These are phyloP conservation scores for Gila orcuttii DNA, from an alignment of 2,113 vertebrate genomes.

Conservation along the genomic window DNA sequence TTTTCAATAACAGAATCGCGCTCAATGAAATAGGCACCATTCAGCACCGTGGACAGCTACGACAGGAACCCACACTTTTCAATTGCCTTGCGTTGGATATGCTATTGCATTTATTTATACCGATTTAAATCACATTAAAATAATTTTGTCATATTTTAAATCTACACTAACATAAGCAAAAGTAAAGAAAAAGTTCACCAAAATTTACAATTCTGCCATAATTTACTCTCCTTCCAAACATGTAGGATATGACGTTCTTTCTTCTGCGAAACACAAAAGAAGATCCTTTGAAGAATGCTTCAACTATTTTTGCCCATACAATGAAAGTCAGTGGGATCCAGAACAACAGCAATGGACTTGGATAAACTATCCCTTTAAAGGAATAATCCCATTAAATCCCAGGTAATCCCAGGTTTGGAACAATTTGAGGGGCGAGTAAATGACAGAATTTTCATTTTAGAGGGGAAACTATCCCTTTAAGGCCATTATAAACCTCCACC, in stretches of 20 bases:
- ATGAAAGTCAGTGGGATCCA: background rate
- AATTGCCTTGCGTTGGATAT: background rate
- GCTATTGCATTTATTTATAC: background rate
- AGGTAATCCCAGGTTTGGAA: too few species aligned
- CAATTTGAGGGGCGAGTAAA: too few species aligned
- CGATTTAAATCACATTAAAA: background rate
- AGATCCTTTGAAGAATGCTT: background rate
- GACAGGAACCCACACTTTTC: background rate
- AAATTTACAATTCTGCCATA: too few species aligned
- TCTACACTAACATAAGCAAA: background rate
- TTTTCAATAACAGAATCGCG: background rate
- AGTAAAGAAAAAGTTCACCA: too few species aligned
- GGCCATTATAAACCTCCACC: background rate
- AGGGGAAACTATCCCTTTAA: background rate
- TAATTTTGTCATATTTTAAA: background rate
- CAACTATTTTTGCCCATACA: background rate
- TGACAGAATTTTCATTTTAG: background rate
- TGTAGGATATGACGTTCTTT: background rate
- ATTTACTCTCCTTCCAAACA: background rate
- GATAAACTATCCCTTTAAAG: too few species aligned
- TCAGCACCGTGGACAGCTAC: constrained; percentile 56
- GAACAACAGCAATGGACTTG: background rate
- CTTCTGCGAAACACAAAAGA: background rate
- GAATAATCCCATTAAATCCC: too few species aligned
- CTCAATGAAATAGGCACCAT: background rate